A percentile compares a stretch with the other conserved stretches of the same genome.
phyloP scores from a whole-genome alignment of 2,113 vertebrate species.

The Sinocyclocheilus rhinocerous region DNA sequence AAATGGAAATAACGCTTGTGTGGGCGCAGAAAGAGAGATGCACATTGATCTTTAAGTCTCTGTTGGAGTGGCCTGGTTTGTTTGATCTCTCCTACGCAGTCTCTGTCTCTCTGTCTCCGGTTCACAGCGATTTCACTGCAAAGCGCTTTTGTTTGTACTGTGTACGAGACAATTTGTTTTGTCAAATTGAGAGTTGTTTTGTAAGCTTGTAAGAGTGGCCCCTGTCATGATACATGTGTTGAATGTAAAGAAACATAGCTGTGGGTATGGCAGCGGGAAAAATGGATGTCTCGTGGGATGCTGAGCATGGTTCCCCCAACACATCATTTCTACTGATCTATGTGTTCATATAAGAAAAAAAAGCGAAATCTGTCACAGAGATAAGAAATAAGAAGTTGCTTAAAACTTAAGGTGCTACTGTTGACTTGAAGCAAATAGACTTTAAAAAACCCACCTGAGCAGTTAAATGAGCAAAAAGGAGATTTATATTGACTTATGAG shows the following conservation, averaged over 20 bases:
- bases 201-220: not conserved
- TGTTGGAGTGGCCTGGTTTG: constrained; percentile 52
- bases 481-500: not conserved
- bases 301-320: not conserved
- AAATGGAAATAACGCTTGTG: constrained; percentile 43
- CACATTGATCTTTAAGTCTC: constrained; percentile 52
- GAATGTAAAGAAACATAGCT: not conserved
- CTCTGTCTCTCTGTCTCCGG: not conserved
- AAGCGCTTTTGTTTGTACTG: constrained; percentile 19
- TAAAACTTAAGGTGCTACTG: not conserved
- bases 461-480: not conserved
- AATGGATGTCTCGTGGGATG: not conserved
- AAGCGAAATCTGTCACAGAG: not conserved
- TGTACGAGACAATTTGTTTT: not conserved
- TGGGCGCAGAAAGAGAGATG: constrained; percentile 37
- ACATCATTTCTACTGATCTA: not conserved
- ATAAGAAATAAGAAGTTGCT: not conserved
- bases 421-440: not conserved
- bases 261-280: not conserved
- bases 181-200: not conserved
- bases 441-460: not conserved
- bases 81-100: constrained; percentile 50
- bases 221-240: not conserved
- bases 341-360: not conserved
- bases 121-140: not conserved